A percentile compares a stretch with the other conserved stretches of the same genome.
Evolutionary conservation across 2,113 vertebrate species (phyloP).

Genomic region (Pelecanoides urinatrix): DNA sequence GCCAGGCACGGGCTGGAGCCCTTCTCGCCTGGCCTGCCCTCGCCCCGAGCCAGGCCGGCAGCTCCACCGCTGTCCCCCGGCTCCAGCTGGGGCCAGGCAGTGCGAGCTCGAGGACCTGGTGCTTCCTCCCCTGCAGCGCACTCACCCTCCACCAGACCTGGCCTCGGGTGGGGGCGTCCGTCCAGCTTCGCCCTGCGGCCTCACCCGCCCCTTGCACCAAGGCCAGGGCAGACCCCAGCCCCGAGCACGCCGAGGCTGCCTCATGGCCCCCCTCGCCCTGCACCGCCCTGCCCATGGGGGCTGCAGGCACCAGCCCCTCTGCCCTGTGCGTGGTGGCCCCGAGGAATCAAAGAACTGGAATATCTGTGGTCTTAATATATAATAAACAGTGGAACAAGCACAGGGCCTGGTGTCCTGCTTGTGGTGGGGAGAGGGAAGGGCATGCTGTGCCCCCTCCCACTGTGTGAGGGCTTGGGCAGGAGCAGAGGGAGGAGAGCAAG

Average conservation of each 20-base stretch:
- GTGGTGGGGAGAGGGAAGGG: too few relatives aligned
- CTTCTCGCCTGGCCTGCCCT: not conserved
- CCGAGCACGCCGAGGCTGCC: not conserved
- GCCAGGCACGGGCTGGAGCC: not conserved
- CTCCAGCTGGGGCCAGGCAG: not conserved
- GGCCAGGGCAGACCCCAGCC: not conserved
- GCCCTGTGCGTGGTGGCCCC: not conserved
- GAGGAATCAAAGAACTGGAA: constrained; percentile 29
- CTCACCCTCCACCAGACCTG: not conserved
- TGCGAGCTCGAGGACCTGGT: accelerated
- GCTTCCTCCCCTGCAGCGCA: accelerated
- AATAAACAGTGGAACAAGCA: constrained; percentile 34
- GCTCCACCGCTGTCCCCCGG: not conserved
- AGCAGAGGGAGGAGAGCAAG: not conserved
- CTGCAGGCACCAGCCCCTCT: not conserved
- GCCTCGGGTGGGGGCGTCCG: not conserved
- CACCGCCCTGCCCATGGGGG: accelerated
- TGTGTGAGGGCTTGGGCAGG: not conserved
- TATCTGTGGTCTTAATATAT: not conserved
- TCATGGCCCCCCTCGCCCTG: not conserved
- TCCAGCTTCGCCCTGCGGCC: not conserved
- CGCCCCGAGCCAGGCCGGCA: not conserved
- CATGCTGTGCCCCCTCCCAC: not conserved
- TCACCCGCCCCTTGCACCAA: not conserved
- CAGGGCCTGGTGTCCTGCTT: not conserved